These are phyloP conservation scores for Odontesthes bonariensis DNA, from an alignment of 2,113 vertebrate genomes.

Conservation along the genomic window DNA sequence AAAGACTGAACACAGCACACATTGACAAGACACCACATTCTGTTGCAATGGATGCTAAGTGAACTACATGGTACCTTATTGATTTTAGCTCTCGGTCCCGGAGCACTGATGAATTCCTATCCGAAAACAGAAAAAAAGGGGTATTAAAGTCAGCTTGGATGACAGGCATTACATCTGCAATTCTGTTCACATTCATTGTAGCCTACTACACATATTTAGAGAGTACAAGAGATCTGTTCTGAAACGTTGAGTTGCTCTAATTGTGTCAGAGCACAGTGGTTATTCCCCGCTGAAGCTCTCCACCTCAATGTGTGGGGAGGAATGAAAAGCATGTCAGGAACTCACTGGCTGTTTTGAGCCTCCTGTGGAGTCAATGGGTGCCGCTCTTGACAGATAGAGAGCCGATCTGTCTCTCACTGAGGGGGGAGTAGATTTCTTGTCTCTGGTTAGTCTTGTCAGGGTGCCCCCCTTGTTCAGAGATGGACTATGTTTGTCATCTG, in stretches of 20 bases:
- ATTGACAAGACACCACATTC: slow-evolving; percentile 30
- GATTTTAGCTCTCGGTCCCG: slow-evolving; percentile 66
- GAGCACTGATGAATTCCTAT: slow-evolving; percentile 66
- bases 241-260: slow-evolving; percentile 15
- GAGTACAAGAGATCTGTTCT: slow-evolving; percentile 4
- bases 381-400: slow-evolving; percentile 83
- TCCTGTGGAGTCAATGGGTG: slow-evolving; percentile 75
- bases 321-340: slow-evolving; percentile 64
- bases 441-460: slow-evolving; percentile 62
- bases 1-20: slow-evolving; percentile 49
- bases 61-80: slow-evolving; percentile 79
- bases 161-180: not conserved
- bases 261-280: slow-evolving; percentile 26
- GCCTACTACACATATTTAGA: slow-evolving; percentile 6
- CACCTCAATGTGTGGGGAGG: slow-evolving; percentile 53
- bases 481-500: slow-evolving; percentile 79
- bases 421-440: slow-evolving; percentile 60
- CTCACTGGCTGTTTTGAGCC: slow-evolving; percentile 81
- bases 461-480: slow-evolving; percentile 60
- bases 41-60: not conserved
- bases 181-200: not conserved
- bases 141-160: slow-evolving; percentile 12
- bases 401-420: slow-evolving; percentile 86
- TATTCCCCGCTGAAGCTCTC: slow-evolving; percentile 41
- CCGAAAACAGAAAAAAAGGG: slow-evolving; percentile 21